phyloP scores from a whole-genome alignment of 2,888 invertebrate species.

The Bhutanitis thaidina region DNA sequence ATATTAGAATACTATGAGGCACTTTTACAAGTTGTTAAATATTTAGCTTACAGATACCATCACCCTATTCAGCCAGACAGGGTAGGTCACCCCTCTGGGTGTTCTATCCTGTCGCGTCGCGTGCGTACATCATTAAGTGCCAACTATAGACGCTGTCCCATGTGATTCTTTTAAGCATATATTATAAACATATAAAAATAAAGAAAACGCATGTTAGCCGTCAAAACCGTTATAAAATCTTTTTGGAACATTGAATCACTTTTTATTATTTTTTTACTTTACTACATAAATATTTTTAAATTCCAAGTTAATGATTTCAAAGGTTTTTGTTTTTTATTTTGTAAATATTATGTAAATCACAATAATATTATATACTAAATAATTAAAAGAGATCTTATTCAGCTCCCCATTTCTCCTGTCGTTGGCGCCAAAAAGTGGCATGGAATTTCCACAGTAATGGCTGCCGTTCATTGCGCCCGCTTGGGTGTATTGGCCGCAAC shows the following conservation, averaged over 20 bases:
- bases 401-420: conserved; percentile 25
- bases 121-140: conserved; percentile 9
- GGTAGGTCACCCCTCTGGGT: conserved; percentile 12
- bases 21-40: neutral
- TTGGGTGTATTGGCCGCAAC: conserved; percentile 75
- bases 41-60: conserved; percentile 18
- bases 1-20: neutral
- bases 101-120: conserved; percentile 17
- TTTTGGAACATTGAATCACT: no score
- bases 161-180: no score
- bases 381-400: neutral
- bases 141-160: no score
- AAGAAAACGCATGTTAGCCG: no score
- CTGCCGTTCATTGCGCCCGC: conserved; percentile 75
- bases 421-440: conserved; percentile 73
- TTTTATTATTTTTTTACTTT: no score
- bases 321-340: no score
- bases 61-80: conserved; percentile 19
- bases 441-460: conserved; percentile 65
- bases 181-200: no score
- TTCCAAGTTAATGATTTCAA: no score
- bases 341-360: no score
- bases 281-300: no score
- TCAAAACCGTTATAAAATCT: no score
- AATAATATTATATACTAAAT: neutral